phyloP scores from a whole-genome alignment of 2,888 invertebrate genomes.

The Hyposoter didymator region DNA sequence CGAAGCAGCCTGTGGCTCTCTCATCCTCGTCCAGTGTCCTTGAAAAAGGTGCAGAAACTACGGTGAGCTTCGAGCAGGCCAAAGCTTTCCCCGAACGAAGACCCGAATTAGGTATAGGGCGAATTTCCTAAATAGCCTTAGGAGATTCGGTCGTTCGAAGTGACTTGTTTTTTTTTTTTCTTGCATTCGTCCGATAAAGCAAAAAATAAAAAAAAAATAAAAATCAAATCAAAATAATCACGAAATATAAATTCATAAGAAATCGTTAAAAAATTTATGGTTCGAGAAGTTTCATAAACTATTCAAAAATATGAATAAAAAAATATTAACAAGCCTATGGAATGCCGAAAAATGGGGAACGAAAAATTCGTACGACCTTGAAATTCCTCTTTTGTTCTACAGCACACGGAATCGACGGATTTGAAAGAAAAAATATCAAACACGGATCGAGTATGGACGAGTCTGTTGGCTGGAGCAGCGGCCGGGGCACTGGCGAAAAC shows the following conservation, averaged over 20 bases:
- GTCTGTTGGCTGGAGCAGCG: slow-evolving; percentile 94
- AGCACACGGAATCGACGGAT: slow-evolving; percentile 22
- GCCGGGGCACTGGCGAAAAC: slow-evolving; percentile 99
- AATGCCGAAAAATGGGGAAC: not conserved
- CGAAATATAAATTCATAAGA: not conserved
- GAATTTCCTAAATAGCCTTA: slow-evolving; percentile 18
- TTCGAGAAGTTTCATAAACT: not conserved
- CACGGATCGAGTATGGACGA: slow-evolving; percentile 90
- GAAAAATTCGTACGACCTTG: not conserved
- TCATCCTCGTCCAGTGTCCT: slow-evolving; percentile 32
- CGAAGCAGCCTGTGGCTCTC: slow-evolving; percentile 60
- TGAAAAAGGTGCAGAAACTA: slow-evolving; percentile 63
- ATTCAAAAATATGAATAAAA: not conserved
- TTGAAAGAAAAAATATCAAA: slow-evolving; percentile 80
- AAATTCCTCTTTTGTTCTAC: slow-evolving; percentile 8
- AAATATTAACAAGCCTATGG: not conserved
- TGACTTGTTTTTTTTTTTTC: not conserved
- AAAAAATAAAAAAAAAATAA: not conserved
- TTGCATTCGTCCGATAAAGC: not conserved
- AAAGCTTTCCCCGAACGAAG: slow-evolving; percentile 47
- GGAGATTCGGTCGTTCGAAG: slow-evolving; percentile 10
- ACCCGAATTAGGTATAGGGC: not conserved
- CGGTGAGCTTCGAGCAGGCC: slow-evolving; percentile 62
- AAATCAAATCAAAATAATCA: not conserved
- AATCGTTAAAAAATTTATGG: not conserved